phyloP scores from a whole-genome alignment of 2,797 vertebrate species.

The Enteromius afrohamiltoni region DNA sequence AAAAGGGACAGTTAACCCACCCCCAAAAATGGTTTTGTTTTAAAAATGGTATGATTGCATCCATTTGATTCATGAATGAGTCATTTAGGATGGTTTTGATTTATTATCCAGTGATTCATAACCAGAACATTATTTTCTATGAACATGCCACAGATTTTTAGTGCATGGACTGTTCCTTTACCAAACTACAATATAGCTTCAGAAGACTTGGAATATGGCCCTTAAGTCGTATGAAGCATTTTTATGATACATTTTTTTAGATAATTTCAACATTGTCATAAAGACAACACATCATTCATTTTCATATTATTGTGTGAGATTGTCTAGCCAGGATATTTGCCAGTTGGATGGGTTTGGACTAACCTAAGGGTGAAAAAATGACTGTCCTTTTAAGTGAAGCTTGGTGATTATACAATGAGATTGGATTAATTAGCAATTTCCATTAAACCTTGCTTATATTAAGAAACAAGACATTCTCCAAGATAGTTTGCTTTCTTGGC shows the following conservation, averaged over 20 bases:
- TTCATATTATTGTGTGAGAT: not conserved
- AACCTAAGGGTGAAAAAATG: not conserved
- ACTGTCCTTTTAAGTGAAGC: not conserved
- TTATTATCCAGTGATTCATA: not conserved
- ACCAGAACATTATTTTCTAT: not conserved
- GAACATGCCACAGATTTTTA: not conserved
- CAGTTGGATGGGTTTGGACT: not conserved
- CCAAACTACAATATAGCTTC: not conserved
- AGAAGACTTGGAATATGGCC: not conserved
- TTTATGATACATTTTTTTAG: not conserved
- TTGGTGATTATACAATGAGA: not conserved
- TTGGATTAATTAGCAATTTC: not conserved
- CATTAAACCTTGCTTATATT: not conserved
- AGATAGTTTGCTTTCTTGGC: slow-evolving; percentile 27
- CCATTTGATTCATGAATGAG: not conserved
- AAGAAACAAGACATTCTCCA: not conserved
- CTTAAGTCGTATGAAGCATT: not conserved
- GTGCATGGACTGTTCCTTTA: not conserved
- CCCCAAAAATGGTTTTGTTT: not conserved
- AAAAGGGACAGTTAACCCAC: not conserved
- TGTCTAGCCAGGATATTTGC: not conserved
- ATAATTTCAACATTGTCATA: not conserved
- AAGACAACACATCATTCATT: not conserved
- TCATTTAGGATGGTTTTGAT: not conserved
- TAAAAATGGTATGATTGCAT: not conserved